Percentiles rank a stretch among this genome's conserved stretches.
Evolutionary conservation across 1,140 invertebrate species (phyloP).

Genomic region (Drosophila persimilis): DNA sequence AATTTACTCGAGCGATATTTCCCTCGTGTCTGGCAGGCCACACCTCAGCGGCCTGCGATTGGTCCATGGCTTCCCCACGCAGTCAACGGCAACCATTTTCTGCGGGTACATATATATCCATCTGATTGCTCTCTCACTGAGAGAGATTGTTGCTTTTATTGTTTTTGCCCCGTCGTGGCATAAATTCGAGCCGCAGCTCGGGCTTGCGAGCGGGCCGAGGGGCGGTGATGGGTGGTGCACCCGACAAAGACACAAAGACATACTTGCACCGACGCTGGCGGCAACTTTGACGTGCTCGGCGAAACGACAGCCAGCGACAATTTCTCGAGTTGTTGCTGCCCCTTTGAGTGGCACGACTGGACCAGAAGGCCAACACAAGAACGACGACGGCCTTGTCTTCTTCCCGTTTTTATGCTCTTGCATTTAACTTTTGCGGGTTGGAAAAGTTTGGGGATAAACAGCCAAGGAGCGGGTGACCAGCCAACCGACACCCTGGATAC

Average conservation of each 20-base stretch:
- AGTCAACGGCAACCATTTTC: constrained; percentile 65
- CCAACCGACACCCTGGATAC: too few relatives aligned
- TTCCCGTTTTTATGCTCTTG: constrained; percentile 57
- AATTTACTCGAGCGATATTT: constrained; percentile 74
- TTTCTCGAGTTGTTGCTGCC: constrained; percentile 60
- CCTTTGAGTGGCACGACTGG: constrained; percentile 62
- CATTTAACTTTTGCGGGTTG: constrained; percentile 61
- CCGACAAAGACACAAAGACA: constrained; percentile 45
- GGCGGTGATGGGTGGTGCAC: constrained; percentile 25
- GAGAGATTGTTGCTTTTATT: constrained; percentile 12
- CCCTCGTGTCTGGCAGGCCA: constrained; percentile 58
- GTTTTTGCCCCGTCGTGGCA: constrained; percentile 59
- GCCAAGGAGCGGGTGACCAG: constrained; percentile 23
- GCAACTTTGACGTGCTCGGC: constrained; percentile 62
- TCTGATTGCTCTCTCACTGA: constrained; percentile 16
- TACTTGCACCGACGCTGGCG: constrained; percentile 58
- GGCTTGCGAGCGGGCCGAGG: constrained; percentile 13
- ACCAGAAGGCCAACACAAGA: constrained; percentile 54
- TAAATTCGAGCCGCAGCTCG: constrained; percentile 58
- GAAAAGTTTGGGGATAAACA: constrained; percentile 49
- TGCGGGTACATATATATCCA: constrained; percentile 7
- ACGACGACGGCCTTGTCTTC: constrained; percentile 73
- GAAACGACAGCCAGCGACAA: constrained; percentile 48
- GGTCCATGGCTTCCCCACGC: constrained; percentile 60
- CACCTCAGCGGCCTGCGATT: constrained; percentile 67